Base-by-base conservation (phyloP, 2,797 vertebrate species). In the Coendou prehensilis region DNA sequence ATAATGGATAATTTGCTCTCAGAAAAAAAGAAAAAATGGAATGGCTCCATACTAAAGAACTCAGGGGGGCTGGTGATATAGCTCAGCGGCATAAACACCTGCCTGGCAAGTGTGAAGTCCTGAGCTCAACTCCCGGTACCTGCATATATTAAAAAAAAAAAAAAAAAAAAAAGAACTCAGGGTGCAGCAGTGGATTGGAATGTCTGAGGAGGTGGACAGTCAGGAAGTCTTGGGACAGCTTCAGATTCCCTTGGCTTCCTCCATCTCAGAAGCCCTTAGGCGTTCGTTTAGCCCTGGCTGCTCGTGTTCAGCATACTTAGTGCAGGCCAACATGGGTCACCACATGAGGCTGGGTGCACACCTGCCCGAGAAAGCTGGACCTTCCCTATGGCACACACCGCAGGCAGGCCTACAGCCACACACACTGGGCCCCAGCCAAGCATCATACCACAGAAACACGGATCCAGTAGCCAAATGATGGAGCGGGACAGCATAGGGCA, bases 361-460 rank as follows among this genome's bases (percentile, higher is more conserved):
- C 33, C n/a, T 37, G 64, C 22, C 33, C n/a, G n/a, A n/a, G n/a
- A 37, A 28, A 86, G 37, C 22, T 37, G 50, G 33, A 54, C 33
- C 50, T 41, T 7, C 11, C 26, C 7, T 50, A 56, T 9, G 22
- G 64, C 26, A 54, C 64, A 37, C 10, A 41, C 33, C 33, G 22
- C 14, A 71, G 8, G 5, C 75, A 17, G 41, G 73, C 71, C 22
- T 15, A 50, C 63, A 67, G 30, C 33, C 30, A 9, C 3, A 33
- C 0, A 0, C 33, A 11, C 10, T 37, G 47, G 5, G 3, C 7
- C 63, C 30, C 0, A 20, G 18, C 9, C 6, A 64, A 64, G 63
- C 2, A 23, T 30, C 18, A 67, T 10, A 85, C 45, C 30, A 23
- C 8, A 11, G 61, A n/a, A 54, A 14, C 17, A 2, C 0, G 33